Percentiles rank a stretch among this genome's conserved stretches.
Evolutionary conservation across 1,140 invertebrate genomes (phyloP).

Genomic region (Belonocnema kinseyi): DNA sequence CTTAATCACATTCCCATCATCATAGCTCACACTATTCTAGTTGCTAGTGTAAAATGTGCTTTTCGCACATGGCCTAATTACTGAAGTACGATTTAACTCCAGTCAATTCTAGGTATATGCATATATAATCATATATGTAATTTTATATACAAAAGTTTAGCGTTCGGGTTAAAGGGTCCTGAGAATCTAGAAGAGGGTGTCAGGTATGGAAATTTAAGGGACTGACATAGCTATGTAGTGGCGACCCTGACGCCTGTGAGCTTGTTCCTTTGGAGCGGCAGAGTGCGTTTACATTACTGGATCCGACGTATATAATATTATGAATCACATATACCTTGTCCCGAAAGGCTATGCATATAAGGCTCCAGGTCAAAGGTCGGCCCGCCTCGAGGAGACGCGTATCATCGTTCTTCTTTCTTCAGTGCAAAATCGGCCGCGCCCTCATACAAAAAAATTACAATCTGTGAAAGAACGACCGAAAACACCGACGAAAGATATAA

Average conservation of each 20-base stretch:
- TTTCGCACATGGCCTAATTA: too few relatives aligned
- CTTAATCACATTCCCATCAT: too few relatives aligned
- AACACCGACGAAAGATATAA: constrained; percentile 38
- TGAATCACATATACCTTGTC: constrained; percentile 60
- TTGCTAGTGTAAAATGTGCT: too few relatives aligned
- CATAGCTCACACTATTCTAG: too few relatives aligned
- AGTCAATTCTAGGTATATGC: too few relatives aligned
- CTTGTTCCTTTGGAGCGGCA: constrained; percentile 56
- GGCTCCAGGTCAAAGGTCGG: constrained; percentile 49
- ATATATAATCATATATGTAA: constrained; percentile 34
- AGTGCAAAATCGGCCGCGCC: constrained; percentile 35
- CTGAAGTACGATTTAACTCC: too few relatives aligned
- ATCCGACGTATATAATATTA: constrained; percentile 65
- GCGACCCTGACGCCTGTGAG: constrained; percentile 67
- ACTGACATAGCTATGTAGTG: constrained; percentile 63
- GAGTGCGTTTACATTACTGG: constrained; percentile 63
- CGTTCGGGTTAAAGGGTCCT: constrained; percentile 56
- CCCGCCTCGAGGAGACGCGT: constrained; percentile 55
- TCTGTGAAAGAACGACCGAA: constrained; percentile 25
- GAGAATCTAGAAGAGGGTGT: constrained; percentile 60
- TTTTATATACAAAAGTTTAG: constrained; percentile 38
- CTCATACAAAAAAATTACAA: constrained; percentile 21
- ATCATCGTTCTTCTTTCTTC: constrained; percentile 51
- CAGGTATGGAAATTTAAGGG: constrained; percentile 68
- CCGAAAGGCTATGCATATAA: constrained; percentile 60